These are phyloP conservation scores for Candidula unifasciata DNA, from an alignment of 2,888 invertebrate genomes.

Conservation along the genomic window DNA sequence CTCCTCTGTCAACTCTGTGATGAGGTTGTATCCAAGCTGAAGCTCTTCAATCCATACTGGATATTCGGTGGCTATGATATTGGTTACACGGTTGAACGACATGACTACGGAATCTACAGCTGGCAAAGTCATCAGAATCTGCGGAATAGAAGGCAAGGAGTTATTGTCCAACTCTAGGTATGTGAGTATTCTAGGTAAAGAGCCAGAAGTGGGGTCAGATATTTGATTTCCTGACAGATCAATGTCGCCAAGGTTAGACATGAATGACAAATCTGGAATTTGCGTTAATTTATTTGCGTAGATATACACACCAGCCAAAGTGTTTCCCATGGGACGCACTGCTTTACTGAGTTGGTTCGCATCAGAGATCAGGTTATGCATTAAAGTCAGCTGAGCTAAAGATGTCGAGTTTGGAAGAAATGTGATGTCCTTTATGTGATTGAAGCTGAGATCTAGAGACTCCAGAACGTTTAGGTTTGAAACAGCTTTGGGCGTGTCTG, in stretches of 20 bases:
- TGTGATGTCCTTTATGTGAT: neutral
- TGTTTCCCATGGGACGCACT: neutral
- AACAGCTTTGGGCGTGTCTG: neutral
- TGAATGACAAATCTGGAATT: neutral
- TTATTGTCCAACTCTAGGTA: neutral
- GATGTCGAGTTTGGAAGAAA: neutral
- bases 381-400: neutral
- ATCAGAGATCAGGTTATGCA: neutral
- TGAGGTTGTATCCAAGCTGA: neutral
- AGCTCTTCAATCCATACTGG: neutral
- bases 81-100: neutral
- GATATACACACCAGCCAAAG: neutral
- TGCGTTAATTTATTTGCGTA: neutral
- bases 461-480: neutral
- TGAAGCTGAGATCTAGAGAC: neutral
- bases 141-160: neutral
- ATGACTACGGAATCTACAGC: neutral
- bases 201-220: neutral
- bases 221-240: neutral
- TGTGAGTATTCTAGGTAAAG: neutral
- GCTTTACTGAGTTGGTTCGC: neutral
- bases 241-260: neutral
- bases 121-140: neutral
- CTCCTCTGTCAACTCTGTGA: neutral
- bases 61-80: neutral